Percentiles rank a stretch among this genome's conserved stretches.
phyloP scores from a whole-genome alignment of 2,113 vertebrate species.

The Probosciger aterrimus region DNA sequence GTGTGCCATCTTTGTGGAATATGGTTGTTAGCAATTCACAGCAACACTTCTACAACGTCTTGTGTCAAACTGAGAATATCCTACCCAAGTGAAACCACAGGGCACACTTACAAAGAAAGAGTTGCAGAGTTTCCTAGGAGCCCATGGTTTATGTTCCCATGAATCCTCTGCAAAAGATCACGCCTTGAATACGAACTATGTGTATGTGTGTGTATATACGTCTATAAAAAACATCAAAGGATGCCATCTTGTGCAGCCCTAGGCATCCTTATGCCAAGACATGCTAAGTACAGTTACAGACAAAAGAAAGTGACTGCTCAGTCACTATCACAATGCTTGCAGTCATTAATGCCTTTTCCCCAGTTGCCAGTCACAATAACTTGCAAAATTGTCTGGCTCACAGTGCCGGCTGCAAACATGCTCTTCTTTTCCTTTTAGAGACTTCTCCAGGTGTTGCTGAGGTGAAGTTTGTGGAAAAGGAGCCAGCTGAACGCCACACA shows the following conservation, averaged over 20 bases:
- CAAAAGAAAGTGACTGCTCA: not conserved
- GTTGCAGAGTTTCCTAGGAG: not conserved
- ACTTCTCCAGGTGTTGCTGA: slow-evolving; percentile 89
- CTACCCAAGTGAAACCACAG: not conserved
- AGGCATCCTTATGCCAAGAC: not conserved
- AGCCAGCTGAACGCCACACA: slow-evolving; percentile 87
- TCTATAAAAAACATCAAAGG: not conserved
- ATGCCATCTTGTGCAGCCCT: not conserved
- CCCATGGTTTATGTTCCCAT: not conserved
- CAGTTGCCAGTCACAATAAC: not conserved
- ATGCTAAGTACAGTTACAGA: not conserved
- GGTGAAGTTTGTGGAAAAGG: slow-evolving; percentile 85
- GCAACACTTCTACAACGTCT: not conserved
- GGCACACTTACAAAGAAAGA: not conserved
- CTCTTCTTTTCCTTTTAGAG: slow-evolving; percentile 73
- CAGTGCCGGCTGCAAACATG: not conserved
- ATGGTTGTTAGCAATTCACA: not conserved
- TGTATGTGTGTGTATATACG: not conserved
- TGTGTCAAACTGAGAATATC: not conserved
- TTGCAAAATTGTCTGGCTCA: not conserved
- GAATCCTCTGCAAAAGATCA: not conserved
- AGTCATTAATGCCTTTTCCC: not conserved
- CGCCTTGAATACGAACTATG: not conserved
- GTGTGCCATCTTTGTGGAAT: not conserved
- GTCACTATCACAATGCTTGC: not conserved